Evolutionary conservation across 2,797 vertebrate species (phyloP), one percentile per base, ranked within the genome.

Genomic region (Melanotaenia boesemani): DNA sequence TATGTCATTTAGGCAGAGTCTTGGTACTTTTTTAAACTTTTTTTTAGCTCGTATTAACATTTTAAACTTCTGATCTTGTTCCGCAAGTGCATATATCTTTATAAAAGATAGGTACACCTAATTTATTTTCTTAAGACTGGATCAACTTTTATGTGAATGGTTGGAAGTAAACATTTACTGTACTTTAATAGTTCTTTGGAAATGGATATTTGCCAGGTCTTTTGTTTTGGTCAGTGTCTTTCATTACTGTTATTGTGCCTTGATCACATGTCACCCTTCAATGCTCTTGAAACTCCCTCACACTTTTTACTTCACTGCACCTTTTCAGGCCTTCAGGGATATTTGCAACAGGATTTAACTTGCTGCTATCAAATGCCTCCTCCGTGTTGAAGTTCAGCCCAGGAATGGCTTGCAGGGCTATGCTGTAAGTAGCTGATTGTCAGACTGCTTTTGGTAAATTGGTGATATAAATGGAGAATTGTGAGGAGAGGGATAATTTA

Each of bases 321-420:
- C 74, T 71, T 74, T 70, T 28, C 57, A 68, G 70, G 64, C 80
- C 76, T 86, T 70, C 32, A 28, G 77, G 78, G 70, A 81, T 84
- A 50, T 68, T 62, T 72, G 26, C 12, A 73, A 78, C 85, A 87
- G 80, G 88, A 88, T 67, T 56, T 22, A 46, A 89, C 89, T 85
- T 90, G 90, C 77, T 84, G 71, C 63, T 67, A 58, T 80, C 48
- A 72, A 82, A 85, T 67, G 30, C 60, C 79, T 81, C 61, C 67
- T 81, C 67, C 66, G 76, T 89, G 68, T 77, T 65, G 26, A 55
- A 77, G 56, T 62, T 77, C 15, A 44, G 41, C 24, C 79, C 69
- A 76, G 50, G 65, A 71, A 76, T 82, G 50, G 76, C 83, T 87
- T 73, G 63, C 70, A 86, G 83, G 70, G 50, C 52, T 63, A 52